Base-by-base conservation (phyloP, 2,888 invertebrate genomes). In the Colletes collaris region DNA sequence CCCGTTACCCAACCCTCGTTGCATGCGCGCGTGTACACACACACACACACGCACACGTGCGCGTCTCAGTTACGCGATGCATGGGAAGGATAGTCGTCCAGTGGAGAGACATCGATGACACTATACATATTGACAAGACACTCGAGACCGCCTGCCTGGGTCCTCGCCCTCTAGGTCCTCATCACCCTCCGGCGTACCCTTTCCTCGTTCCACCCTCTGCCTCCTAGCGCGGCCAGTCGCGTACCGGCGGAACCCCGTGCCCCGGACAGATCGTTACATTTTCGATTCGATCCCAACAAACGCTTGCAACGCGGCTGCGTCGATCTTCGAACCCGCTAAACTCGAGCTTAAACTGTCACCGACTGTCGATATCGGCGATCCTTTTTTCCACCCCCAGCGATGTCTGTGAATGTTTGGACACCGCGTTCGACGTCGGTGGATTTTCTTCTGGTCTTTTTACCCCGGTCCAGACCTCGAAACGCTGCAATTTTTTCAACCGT, bases 61-160 rank as follows among this genome's bases (percentile, higher is more conserved):
- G 50, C 62, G 63, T 79, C 68, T 76, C 63, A 62, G 83, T 81
- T 84, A 84, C 77, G 76, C 79, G 70, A 78, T 72, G 82, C 76
- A 82, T 75, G 81, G 81, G 83, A 87, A 86, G 89, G 87, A 90
- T 89, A 83, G 88, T 86, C 90, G 89, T 88, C 87, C 89, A 83
- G 86, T 89, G 87, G 88, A 92, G 91, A 92, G 91, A 92, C 92
- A 91, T 92, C 92, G 92, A 92, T 92, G 92, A 92, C 92, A 92
- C 92, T 92, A 92, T 92, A 92, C 92, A 92, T 92, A 92, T 92
- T 92, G 92, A 92, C 92, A 92, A 92, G 92, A 90, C 92, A 92
- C 92, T 92, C 90, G 92, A 92, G 91, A 86, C 90, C 90, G 91
- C 86, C 88, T 86, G 88, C 55, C 87, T 84, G 81, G 87, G 84